Base-by-base conservation (phyloP, 64 coral and sea anemone species). In the Acropora tenuis region DNA sequence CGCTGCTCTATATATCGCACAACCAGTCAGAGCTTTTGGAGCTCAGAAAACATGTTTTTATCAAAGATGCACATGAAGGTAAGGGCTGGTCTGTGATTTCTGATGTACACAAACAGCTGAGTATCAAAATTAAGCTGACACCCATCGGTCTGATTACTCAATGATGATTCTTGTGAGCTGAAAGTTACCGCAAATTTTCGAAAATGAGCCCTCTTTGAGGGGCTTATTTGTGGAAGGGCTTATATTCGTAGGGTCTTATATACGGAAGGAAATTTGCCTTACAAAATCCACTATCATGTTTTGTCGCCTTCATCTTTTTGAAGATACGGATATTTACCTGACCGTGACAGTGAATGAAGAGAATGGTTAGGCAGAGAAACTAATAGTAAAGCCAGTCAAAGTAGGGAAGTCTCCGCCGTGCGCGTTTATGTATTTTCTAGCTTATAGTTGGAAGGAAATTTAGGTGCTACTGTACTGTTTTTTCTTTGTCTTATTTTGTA, bases 51-150 rank as follows among this genome's bases (percentile, higher is more conserved):
- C 88, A 96, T 61, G 97, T 93, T 42, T 99, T 99, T 66, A 99
- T 99, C 72, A 86, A 93, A 55, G 91, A 94, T 48, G 97, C 94
- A 6, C 94, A 93, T 45, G 90, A 99, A 92, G 97, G 97, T 99
- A 92, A 69, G 40, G 48, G 40, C 40, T 30, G 4, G 18, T 19
- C 18, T 15, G 2, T 20, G 40, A 20, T 19, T 20, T 13, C 60
- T 3, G 8, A 63, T 10, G 60, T 63, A 11, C 10, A 63, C 16
- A 15, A 3, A 13, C 60, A 63, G 60, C 13, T 63, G 60, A 7
- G 3, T 15, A 11, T 12, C 8, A 13, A 13, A 12, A 63, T 7
- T 7, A 55, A 55, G 6, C 52, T 10, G 5, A 30, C 30, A 30
- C 30, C 30, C 30, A 30, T 30, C 30, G 30, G 30, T 30, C 30